Evolutionary conservation across 2,797 vertebrate species (phyloP).

Genomic region (Loriculus beryllinus): DNA sequence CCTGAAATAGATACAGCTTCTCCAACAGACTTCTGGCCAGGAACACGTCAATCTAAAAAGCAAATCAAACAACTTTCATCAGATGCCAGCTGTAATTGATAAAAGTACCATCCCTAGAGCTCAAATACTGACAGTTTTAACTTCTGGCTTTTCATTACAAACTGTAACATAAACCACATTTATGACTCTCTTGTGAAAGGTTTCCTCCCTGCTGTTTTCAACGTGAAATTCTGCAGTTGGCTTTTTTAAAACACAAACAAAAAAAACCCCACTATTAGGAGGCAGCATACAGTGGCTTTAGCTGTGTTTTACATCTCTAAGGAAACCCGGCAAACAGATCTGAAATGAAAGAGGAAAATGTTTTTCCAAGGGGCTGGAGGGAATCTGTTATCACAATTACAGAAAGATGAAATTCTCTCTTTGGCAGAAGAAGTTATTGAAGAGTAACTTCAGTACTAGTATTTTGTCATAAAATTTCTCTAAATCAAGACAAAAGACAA

Average conservation of each 20-base stretch:
- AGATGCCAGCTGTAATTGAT: neutral
- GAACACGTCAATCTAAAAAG: conserved; percentile 90
- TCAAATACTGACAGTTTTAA: neutral
- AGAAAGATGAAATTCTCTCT: neutral
- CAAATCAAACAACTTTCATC: neutral
- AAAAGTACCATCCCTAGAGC: neutral
- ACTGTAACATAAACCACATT: neutral
- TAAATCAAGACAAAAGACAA: neutral
- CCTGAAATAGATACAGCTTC: conserved; percentile 97
- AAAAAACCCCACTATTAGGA: neutral
- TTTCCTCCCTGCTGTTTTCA: neutral
- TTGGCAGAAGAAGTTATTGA: neutral
- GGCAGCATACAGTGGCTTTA: neutral
- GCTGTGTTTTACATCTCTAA: neutral
- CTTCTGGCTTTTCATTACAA: neutral
- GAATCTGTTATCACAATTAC: neutral
- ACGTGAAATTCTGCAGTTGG: neutral
- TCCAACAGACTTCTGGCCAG: conserved; percentile 95
- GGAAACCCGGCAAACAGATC: neutral
- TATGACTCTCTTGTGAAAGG: neutral
- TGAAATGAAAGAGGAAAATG: neutral
- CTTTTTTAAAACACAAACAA: neutral
- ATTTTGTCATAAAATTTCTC: neutral
- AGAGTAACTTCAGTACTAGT: neutral
- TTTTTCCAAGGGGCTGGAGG: neutral